A percentile compares a stretch with the other conserved stretches of the same genome.
phyloP scores from a whole-genome alignment of 2,888 invertebrate genomes.

The Uropetala carovei region DNA sequence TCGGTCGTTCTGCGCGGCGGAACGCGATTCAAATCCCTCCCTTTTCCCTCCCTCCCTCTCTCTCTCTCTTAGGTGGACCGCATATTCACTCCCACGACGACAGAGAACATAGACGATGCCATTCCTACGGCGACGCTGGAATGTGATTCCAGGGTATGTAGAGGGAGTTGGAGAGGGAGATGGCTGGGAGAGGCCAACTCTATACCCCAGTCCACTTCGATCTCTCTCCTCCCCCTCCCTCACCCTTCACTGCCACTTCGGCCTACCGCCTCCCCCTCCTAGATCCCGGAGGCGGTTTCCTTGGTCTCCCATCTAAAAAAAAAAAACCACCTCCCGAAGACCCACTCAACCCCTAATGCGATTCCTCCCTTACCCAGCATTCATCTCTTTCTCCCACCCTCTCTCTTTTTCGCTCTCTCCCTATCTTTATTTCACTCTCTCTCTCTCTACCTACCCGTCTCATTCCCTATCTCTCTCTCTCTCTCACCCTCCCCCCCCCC shows the following conservation, averaged over 20 bases:
- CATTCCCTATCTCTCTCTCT: neutral
- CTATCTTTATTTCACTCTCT: neutral
- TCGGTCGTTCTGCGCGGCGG: constrained; percentile 40
- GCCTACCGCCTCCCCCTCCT: constrained; percentile 27
- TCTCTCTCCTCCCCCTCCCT: neutral
- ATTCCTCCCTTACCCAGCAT: constrained; percentile 41
- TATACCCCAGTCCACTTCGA: neutral
- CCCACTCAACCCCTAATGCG: constrained; percentile 50
- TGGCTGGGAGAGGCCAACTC: neutral
- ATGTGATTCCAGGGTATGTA: constrained; percentile 15
- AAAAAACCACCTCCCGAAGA: constrained; percentile 38
- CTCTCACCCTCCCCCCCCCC: neutral
- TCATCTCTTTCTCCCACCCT: constrained; percentile 31
- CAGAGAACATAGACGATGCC: neutral
- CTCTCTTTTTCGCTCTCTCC: neutral
- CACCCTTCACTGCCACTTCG: neutral
- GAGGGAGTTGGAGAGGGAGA: neutral
- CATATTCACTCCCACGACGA: constrained; percentile 35
- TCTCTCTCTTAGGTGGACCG: too few species aligned
- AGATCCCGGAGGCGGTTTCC: neutral
- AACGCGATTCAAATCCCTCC: constrained; percentile 28
- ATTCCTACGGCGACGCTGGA: constrained; percentile 1
- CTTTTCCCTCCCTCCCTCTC: neutral
- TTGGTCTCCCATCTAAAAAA: neutral
- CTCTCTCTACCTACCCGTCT: neutral